Percentiles rank a stretch among this genome's conserved stretches.
Evolutionary conservation across 2,888 invertebrate genomes (phyloP).

Genomic region (Leptinotarsa rubiginosa): DNA sequence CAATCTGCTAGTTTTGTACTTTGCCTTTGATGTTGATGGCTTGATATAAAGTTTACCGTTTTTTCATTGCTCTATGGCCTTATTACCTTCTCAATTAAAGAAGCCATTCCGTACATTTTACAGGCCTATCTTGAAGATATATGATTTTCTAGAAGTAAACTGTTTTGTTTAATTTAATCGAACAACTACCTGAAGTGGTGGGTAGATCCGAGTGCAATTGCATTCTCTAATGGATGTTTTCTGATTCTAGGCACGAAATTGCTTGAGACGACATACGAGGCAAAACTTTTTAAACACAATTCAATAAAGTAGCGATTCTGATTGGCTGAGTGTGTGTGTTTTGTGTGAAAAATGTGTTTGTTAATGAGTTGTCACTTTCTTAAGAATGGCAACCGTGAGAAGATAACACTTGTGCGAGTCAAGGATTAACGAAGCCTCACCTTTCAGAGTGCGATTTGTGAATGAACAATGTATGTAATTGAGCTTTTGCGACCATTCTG

Average conservation of each 20-base stretch:
- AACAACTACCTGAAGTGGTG: constrained; percentile 6
- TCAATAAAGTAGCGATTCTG: too few relatives aligned
- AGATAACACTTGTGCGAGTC: too few relatives aligned
- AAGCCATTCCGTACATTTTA: constrained; percentile 7
- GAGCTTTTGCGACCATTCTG: too few relatives aligned
- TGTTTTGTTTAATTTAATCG: constrained; percentile 7
- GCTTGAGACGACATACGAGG: background rate
- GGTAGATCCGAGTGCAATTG: background rate
- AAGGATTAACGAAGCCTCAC: too few relatives aligned
- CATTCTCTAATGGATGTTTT: background rate
- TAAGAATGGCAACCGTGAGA: too few relatives aligned
- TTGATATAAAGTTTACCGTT: constrained; percentile 13
- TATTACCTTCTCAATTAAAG: constrained; percentile 11
- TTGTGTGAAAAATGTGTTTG: too few relatives aligned
- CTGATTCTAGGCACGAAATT: background rate
- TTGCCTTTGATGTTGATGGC: constrained; percentile 1
- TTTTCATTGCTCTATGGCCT: constrained; percentile 9
- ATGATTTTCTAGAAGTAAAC: constrained; percentile 12
- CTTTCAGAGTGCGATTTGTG: too few relatives aligned
- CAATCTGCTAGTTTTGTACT: constrained; percentile 20
- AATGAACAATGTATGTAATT: too few relatives aligned
- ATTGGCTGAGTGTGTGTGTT: too few relatives aligned
- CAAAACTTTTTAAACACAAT: too few relatives aligned
- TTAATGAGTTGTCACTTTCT: too few relatives aligned
- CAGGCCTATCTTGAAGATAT: background rate